phyloP scores from a whole-genome alignment of 2,888 invertebrate species.

The Drosophila mercatorum region DNA sequence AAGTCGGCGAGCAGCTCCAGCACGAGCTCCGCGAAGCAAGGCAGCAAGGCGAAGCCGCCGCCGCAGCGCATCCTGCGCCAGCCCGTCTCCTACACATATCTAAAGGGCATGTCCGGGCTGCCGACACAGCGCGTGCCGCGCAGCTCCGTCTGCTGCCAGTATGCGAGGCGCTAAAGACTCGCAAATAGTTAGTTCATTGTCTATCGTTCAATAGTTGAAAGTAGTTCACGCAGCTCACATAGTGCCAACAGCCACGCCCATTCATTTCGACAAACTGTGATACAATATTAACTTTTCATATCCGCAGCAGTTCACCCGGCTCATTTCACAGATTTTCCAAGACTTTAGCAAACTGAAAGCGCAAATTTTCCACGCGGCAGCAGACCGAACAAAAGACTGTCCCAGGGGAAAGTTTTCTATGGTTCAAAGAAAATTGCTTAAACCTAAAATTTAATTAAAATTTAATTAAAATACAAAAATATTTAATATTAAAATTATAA shows the following conservation, averaged over 20 bases:
- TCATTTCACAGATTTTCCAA: slow-evolving; percentile 29
- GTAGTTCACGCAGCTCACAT: slow-evolving; percentile 5
- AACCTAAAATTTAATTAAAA: not conserved
- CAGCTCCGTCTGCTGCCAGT: slow-evolving; percentile 84
- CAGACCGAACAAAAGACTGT: slow-evolving; percentile 46
- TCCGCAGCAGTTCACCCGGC: slow-evolving; percentile 39
- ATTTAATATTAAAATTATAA: slow-evolving; percentile 8
- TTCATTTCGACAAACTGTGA: slow-evolving; percentile 76
- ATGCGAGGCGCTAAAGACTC: slow-evolving; percentile 79
- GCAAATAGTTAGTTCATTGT: not conserved
- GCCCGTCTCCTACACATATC: slow-evolving; percentile 92
- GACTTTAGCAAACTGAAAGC: slow-evolving; percentile 33
- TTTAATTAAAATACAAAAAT: not conserved
- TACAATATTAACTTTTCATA: slow-evolving; percentile 66
- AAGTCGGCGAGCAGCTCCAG: slow-evolving; percentile 48
- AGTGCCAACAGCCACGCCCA: slow-evolving; percentile 18
- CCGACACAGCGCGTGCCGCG: slow-evolving; percentile 92
- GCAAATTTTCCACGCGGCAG: slow-evolving; percentile 17
- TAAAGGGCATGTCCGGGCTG: slow-evolving; percentile 91
- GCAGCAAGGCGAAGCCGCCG: slow-evolving; percentile 85
- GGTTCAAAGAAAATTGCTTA: slow-evolving; percentile 10
- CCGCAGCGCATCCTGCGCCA: slow-evolving; percentile 91
- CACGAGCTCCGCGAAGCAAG: slow-evolving; percentile 47
- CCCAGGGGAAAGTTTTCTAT: slow-evolving; percentile 35
- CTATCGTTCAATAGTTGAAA: slow-evolving; percentile 3